Evolutionary conservation across 2,888 invertebrate genomes (phyloP).

Genomic region (Maniola hyperantus): DNA sequence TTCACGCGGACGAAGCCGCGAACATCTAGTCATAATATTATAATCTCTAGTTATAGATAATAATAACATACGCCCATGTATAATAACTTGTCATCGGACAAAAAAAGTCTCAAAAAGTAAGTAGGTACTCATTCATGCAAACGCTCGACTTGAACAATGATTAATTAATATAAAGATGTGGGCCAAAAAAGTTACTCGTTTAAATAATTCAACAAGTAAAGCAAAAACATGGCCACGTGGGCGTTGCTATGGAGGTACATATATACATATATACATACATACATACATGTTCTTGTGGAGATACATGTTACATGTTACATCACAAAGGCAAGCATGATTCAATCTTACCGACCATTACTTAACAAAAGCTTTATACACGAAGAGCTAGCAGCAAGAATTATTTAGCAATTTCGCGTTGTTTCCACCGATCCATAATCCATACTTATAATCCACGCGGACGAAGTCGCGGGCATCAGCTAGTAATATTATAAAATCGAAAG

Average conservation of each 20-base stretch:
- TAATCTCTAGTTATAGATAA: no score
- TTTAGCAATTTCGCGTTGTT: not conserved
- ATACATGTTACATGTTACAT: constrained; percentile 4
- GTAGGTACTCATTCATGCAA: constrained; percentile 15
- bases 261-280: not conserved
- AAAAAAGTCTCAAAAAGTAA: not conserved
- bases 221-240: constrained; percentile 21
- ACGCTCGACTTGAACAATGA: constrained; percentile 1
- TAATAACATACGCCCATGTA: not conserved
- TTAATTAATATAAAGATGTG: constrained; percentile 15
- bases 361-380: constrained; percentile 25
- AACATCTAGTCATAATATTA: no score
- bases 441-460: no score
- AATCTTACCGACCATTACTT: constrained; percentile 32
- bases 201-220: constrained; percentile 3
- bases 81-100: not conserved
- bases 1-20: no score
- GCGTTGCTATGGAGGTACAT: not conserved
- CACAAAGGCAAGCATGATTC: constrained; percentile 29
- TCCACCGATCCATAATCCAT: no score
- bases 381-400: not conserved
- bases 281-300: not conserved
- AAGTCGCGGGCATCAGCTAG: no score
- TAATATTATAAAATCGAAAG: no score
- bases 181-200: constrained; percentile 5